Evolutionary conservation across 2,888 invertebrate genomes (phyloP), one percentile per base, ranked within the genome.

Genomic region (Folsomia candida): DNA sequence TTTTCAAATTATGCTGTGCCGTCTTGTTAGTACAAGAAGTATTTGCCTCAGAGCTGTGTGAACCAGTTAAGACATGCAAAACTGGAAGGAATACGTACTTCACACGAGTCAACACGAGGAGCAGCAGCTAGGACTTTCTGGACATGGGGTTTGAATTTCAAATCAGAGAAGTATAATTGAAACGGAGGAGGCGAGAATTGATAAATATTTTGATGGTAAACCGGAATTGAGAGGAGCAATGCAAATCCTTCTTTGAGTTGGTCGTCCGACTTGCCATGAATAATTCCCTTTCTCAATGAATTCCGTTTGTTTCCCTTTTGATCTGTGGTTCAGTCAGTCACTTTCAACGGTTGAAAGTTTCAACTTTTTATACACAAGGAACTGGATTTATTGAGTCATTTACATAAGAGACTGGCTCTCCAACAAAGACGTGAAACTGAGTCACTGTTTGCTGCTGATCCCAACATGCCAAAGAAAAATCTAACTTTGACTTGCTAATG

Each of bases 171-270:
- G 54, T 14, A 64, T 64, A 64, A 64, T 64, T 62, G 64, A 51
- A 51, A 51, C 54, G 20, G 54, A 14, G 37, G 37, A 37, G 18
- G 29, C 25, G 62, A 64, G 29, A 64, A 51, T 64, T 64, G 64
- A 64, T 47, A 64, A 64, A 64, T 64, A 64, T 64, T 51, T 47
- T 51, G 20, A 62, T 26, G 29, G 62, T 29, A 62, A 62, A 62
- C 28, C 62, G n/a, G 54, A 54, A 54, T 54, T 22, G 54, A 20
- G 54, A 22, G 54, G 22, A 37, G 37, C 37, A 37, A 14, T 37
- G 37, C 37, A 14, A 37, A 37, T 9, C 4, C 14, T 14, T 37
- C 20, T 54, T 54, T n/a, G 54, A 54, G 22, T 54, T 54, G 54
- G 6, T 20, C 64, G n/a, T 60, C 20, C 37, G 62, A 29, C 62